A percentile compares a stretch with the other conserved stretches of the same genome.
These are phyloP conservation scores for Eupithecia exiguata DNA, from an alignment of 2,888 invertebrate genomes.

Conservation along the genomic window DNA sequence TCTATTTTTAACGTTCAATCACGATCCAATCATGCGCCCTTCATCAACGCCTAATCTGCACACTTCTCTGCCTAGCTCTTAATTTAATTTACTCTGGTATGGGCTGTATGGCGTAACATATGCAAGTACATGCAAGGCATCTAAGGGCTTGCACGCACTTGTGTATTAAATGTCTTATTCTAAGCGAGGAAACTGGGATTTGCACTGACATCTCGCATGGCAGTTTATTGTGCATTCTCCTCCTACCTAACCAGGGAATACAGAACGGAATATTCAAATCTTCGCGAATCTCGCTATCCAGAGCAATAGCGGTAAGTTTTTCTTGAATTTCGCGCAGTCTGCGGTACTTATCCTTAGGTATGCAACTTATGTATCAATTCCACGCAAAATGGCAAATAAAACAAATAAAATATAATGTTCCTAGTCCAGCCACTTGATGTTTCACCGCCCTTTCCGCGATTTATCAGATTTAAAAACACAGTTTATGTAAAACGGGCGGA, in stretches of 20 bases:
- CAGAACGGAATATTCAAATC: neutral
- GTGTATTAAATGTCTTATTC: neutral
- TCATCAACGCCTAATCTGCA: conserved; percentile 1
- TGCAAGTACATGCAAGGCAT: neutral
- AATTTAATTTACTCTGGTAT: neutral
- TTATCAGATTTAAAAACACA: neutral
- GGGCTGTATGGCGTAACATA: neutral
- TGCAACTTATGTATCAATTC: too few relatives aligned
- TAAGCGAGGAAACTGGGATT: neutral
- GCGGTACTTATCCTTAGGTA: too few relatives aligned
- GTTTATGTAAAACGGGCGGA: conserved; percentile 5
- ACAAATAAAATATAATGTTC: too few relatives aligned
- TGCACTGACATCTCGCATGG: neutral
- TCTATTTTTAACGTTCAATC: neutral
- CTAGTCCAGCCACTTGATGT: neutral
- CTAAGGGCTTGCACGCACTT: neutral
- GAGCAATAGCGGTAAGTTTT: neutral
- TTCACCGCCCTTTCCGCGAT: neutral
- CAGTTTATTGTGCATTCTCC: neutral
- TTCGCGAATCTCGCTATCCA: neutral
- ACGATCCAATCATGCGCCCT: conserved; percentile 9
- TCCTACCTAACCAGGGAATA: neutral
- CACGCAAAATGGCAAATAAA: too few relatives aligned
- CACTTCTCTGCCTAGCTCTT: neutral
- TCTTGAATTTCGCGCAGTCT: neutral